These are phyloP conservation scores for Phthorimaea operculella DNA, from an alignment of 1,140 invertebrate species.

Conservation along the genomic window DNA sequence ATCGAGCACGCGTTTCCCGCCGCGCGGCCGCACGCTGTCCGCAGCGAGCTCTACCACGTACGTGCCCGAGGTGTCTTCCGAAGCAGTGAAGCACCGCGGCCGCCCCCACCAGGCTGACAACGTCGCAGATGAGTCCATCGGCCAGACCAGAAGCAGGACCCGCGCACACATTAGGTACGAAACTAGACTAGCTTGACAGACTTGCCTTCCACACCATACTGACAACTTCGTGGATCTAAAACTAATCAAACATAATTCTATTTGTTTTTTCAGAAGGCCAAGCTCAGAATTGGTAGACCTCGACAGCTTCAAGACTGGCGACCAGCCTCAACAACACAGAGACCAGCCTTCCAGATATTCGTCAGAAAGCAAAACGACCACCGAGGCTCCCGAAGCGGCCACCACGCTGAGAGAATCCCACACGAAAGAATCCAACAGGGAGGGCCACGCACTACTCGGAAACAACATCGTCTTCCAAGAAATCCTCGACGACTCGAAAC, in stretches of 20 bases:
- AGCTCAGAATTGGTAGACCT: slow-evolving; percentile 82
- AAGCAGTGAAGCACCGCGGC: slow-evolving; percentile 61
- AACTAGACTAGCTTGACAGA: neutral
- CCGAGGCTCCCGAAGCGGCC: slow-evolving; percentile 32
- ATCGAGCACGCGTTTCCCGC: slow-evolving; percentile 81
- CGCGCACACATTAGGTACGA: slow-evolving; percentile 61
- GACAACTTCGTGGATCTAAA: neutral
- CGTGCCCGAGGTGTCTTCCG: slow-evolving; percentile 45
- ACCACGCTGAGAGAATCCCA: slow-evolving; percentile 28
- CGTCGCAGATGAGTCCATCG: slow-evolving; percentile 59
- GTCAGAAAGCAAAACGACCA: slow-evolving; percentile 48
- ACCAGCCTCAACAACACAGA: slow-evolving; percentile 59
- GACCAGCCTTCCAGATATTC: slow-evolving; percentile 54
- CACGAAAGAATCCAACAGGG: slow-evolving; percentile 38
- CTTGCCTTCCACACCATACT: neutral
- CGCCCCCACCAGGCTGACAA: slow-evolving; percentile 57
- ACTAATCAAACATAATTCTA: neutral
- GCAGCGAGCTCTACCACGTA: slow-evolving; percentile 45
- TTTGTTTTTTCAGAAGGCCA: slow-evolving; percentile 67
- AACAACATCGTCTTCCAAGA: slow-evolving; percentile 44
- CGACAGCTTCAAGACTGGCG: slow-evolving; percentile 78
- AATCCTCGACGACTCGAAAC: slow-evolving; percentile 49
- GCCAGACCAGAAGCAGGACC: slow-evolving; percentile 60
- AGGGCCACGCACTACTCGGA: slow-evolving; percentile 37
- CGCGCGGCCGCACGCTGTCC: slow-evolving; percentile 73